Evolutionary conservation across 1,140 invertebrate species (phyloP).

Genomic region (Lysiphlebus fabarum): DNA sequence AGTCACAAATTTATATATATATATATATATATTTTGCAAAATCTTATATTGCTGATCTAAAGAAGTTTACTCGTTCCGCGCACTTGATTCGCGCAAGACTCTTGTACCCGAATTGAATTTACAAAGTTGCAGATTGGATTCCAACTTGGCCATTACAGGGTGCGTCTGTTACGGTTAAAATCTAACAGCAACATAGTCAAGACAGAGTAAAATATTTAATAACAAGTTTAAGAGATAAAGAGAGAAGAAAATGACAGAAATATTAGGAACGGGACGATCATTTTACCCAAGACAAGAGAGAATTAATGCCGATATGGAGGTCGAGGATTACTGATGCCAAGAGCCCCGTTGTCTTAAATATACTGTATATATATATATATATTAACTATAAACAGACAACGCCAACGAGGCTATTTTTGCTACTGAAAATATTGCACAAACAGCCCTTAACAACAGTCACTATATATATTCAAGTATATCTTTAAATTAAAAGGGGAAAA

Average conservation of each 20-base stretch:
- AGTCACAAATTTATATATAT: too few species aligned
- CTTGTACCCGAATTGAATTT: conserved; percentile 53
- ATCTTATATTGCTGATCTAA: conserved; percentile 3
- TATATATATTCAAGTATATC: not conserved
- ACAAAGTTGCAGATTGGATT: conserved; percentile 59
- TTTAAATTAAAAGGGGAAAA: conserved; percentile 7
- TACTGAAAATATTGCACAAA: conserved; percentile 25
- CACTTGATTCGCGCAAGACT: conserved; percentile 30
- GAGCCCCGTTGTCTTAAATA: conserved; percentile 25
- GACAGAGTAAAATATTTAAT: not conserved
- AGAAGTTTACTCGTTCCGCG: conserved; percentile 19
- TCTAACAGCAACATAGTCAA: conserved; percentile 30
- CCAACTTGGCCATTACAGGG: conserved; percentile 59
- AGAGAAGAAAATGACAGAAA: conserved; percentile 4
- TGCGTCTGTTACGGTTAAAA: conserved; percentile 58
- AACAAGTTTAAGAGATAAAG: not conserved
- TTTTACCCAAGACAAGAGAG: conserved; percentile 25
- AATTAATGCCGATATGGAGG: conserved; percentile 57
- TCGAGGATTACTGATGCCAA: conserved; percentile 47
- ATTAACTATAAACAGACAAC: conserved; percentile 6
- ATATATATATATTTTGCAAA: too few species aligned
- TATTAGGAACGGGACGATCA: conserved; percentile 30
- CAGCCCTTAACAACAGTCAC: conserved; percentile 18
- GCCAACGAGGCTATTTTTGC: conserved; percentile 27
- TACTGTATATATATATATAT: too few species aligned